phyloP scores from a whole-genome alignment of 2,113 vertebrate genomes.

The Daubentonia madagascariensis region DNA sequence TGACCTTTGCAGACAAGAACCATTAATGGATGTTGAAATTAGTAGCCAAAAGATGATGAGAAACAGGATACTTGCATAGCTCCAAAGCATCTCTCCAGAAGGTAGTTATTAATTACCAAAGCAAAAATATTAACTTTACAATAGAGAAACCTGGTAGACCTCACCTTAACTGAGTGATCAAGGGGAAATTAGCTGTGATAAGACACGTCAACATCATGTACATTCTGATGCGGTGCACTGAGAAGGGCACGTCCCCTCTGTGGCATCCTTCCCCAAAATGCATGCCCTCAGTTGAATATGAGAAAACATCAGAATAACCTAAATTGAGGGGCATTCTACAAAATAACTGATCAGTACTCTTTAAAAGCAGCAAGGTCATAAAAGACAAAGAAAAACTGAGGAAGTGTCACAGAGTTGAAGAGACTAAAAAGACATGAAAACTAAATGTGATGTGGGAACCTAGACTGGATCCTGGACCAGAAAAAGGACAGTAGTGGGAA shows the following conservation, averaged over 20 bases:
- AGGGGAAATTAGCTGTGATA: not conserved
- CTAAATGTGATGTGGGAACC: not conserved
- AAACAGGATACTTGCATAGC: not conserved
- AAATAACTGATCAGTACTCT: not conserved
- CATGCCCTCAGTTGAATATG: too few species aligned
- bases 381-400: not conserved
- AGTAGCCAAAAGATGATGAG: not conserved
- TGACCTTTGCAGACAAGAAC: not conserved
- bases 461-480: not conserved
- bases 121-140: not conserved
- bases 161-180: not conserved
- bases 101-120: not conserved
- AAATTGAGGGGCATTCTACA: not conserved
- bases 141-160: not conserved
- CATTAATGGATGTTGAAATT: not conserved
- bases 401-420: not conserved
- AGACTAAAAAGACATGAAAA: not conserved
- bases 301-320: not conserved
- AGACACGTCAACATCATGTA: accelerated
- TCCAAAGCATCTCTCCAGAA: not conserved
- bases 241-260: not conserved
- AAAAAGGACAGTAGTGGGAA: not conserved
- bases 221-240: not conserved
- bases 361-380: not conserved
- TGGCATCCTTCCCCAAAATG: not conserved